Evolutionary conservation across 2,113 vertebrate genomes (phyloP).

Genomic region (Sceloporus undulatus): DNA sequence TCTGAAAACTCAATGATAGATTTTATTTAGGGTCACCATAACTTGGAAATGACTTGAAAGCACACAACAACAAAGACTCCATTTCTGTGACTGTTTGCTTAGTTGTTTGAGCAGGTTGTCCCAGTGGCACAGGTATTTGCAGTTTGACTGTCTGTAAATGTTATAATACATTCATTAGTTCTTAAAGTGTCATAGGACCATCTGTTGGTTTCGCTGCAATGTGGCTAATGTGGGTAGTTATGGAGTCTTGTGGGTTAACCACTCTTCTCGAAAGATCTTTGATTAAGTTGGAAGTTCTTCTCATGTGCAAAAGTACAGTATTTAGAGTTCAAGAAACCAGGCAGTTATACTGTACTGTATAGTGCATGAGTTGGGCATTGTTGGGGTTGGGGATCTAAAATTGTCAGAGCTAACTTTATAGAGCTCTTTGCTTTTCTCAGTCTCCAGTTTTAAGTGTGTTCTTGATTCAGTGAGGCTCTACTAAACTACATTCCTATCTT

Average conservation of each 20-base stretch:
- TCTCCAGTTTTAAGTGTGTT: constrained; percentile 29
- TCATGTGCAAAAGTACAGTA: background rate
- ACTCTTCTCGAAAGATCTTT: background rate
- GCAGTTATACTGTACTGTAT: no score
- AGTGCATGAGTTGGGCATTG: constrained; percentile 6
- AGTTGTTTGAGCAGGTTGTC: constrained; percentile 18
- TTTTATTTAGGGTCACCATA: no score
- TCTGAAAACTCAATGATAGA: no score
- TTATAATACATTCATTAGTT: background rate
- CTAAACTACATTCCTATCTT: constrained; percentile 58
- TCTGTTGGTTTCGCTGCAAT: background rate
- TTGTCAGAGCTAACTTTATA: constrained; percentile 19
- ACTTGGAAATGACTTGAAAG: no score
- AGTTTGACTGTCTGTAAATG: constrained; percentile 10
- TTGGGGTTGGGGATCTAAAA: constrained; percentile 5
- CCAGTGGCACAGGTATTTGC: constrained; percentile 26
- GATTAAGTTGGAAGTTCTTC: background rate
- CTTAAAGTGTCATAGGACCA: background rate
- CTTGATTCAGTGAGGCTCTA: constrained; percentile 49
- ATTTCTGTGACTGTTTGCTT: background rate
- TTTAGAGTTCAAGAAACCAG: background rate
- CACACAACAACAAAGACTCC: no score
- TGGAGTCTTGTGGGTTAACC: background rate
- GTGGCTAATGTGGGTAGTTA: no score
- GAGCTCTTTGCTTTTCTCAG: constrained; percentile 28